These are phyloP conservation scores for Leistus spinibarbis DNA, from an alignment of 2,888 invertebrate species.

Conservation along the genomic window DNA sequence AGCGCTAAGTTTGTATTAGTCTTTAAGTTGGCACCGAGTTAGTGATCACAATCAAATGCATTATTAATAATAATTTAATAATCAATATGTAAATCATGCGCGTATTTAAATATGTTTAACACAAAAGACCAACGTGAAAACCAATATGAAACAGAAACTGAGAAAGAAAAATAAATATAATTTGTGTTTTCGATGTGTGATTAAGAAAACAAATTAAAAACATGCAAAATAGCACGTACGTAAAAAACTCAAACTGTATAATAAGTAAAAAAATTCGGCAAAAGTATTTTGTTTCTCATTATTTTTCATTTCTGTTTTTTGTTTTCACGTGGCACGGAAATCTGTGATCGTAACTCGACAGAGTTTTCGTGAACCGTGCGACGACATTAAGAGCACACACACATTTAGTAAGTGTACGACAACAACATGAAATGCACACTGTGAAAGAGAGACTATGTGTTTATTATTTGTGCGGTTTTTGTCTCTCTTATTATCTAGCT, in stretches of 20 bases:
- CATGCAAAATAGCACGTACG: constrained; percentile 31
- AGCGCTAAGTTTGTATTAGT: neutral
- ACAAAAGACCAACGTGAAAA: constrained; percentile 28
- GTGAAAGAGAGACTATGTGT: constrained; percentile 14
- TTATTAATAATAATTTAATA: constrained; percentile 24
- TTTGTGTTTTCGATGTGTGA: constrained; percentile 25
- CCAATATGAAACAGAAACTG: constrained; percentile 16
- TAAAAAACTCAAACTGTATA: constrained; percentile 16
- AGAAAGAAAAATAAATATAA: constrained; percentile 23
- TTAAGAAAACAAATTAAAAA: constrained; percentile 16
- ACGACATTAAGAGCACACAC: constrained; percentile 30
- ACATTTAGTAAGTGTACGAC: constrained; percentile 11
- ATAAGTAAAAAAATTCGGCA: constrained; percentile 16
- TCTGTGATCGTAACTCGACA: constrained; percentile 39
- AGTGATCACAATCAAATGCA: constrained; percentile 9
- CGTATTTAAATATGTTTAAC: constrained; percentile 28
- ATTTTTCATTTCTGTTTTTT: constrained; percentile 13
- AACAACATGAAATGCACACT: neutral
- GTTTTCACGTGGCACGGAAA: constrained; percentile 37
- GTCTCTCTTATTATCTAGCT: neutral
- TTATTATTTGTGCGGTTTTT: neutral
- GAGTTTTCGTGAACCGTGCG: constrained; percentile 33
- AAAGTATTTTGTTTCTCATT: neutral
- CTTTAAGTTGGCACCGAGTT: neutral
- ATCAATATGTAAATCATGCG: constrained; percentile 15